These are phyloP conservation scores for Smittia aterrima DNA, from an alignment of 2,888 invertebrate species.

Conservation along the genomic window DNA sequence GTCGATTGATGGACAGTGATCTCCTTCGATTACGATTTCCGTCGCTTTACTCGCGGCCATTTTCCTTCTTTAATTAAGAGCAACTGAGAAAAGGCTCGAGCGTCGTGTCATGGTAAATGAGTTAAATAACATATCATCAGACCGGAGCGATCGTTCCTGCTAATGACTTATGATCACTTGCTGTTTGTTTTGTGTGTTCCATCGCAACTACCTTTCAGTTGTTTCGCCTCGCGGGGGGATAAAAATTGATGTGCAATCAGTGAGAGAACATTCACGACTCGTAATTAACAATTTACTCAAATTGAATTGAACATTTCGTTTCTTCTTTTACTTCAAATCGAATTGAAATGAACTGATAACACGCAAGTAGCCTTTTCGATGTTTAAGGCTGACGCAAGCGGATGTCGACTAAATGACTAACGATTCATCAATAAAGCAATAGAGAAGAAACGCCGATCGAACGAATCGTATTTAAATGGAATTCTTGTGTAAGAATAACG, in stretches of 20 bases:
- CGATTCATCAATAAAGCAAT: slow-evolving; percentile 16
- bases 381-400: slow-evolving; percentile 14
- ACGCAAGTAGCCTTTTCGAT: not conserved
- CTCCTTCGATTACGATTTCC: not conserved
- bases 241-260: no score
- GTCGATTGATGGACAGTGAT: not conserved
- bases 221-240: no score
- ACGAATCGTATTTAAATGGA: not conserved
- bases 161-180: no score
- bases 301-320: not conserved
- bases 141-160: no score
- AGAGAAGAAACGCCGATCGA: not conserved
- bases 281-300: not conserved
- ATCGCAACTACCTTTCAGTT: no score
- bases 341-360: not conserved
- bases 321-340: not conserved
- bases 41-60: not conserved
- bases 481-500: not conserved
- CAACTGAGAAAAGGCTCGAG: no score
- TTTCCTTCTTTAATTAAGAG: no score
- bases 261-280: not conserved
- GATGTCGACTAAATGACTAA: slow-evolving; percentile 30
- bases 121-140: no score
- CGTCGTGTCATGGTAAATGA: no score
- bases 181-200: no score